phyloP scores from a whole-genome alignment of 1,140 invertebrate genomes.

The Zaprionus ghesquierei region DNA sequence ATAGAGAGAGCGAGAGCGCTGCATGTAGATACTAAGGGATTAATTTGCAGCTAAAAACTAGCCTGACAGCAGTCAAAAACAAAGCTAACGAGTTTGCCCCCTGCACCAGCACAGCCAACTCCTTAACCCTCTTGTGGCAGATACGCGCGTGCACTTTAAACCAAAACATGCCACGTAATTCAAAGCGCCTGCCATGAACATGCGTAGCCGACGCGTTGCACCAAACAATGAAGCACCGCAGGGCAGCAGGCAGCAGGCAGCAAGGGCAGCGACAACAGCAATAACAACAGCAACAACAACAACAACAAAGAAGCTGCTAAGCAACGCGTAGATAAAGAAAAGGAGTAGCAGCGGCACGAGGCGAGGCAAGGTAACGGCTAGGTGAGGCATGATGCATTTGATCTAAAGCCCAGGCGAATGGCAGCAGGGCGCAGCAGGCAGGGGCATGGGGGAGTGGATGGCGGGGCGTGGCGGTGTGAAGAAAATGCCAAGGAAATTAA shows the following conservation, averaged over 20 bases:
- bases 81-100: conserved; percentile 25
- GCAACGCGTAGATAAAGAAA: conserved; percentile 39
- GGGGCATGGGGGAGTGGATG: not conserved
- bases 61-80: conserved; percentile 45
- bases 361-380: not conserved
- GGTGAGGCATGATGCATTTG: conserved; percentile 62
- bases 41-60: not conserved
- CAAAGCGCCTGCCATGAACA: conserved; percentile 58
- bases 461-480: not conserved
- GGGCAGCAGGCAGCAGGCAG: conserved; percentile 36
- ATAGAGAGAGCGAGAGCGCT: not conserved
- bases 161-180: conserved; percentile 48
- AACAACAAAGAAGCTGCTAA: conserved; percentile 41
- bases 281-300: not conserved
- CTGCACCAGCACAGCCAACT: not conserved
- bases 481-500: conserved; percentile 47
- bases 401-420: conserved; percentile 62
- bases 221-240: conserved; percentile 67
- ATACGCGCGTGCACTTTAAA: conserved; percentile 37
- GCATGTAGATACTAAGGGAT: not conserved
- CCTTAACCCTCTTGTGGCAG: no score
- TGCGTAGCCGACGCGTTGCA: conserved; percentile 61
- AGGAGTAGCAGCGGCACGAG: not conserved
- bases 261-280: not conserved
- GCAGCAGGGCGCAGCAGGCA: conserved; percentile 13